phyloP scores from a whole-genome alignment of 2,888 invertebrate genomes.

The Aleiodes alternator region DNA sequence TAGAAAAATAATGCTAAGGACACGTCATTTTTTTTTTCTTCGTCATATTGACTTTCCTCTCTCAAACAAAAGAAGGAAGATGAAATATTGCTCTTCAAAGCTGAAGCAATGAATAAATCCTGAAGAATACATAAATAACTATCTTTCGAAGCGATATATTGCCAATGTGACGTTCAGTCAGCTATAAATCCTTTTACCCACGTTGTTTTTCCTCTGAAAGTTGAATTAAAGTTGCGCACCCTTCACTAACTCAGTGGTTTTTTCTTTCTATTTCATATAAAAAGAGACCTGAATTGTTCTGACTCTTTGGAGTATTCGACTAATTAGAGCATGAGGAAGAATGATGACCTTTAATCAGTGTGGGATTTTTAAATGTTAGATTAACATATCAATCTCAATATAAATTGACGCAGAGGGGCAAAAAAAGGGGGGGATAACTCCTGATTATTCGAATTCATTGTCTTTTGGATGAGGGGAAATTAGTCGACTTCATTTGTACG shows the following conservation, averaged over 20 bases:
- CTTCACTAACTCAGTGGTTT: not conserved
- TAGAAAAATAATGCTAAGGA: too few relatives aligned
- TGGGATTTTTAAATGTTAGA: not conserved
- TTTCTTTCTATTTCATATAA: not conserved
- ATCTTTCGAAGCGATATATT: not conserved
- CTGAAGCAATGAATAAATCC: too few relatives aligned
- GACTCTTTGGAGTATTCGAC: not conserved
- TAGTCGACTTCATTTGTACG: too few relatives aligned
- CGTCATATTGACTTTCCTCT: too few relatives aligned
- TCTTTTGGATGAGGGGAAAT: too few relatives aligned
- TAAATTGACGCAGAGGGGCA: not conserved
- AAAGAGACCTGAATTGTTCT: not conserved
- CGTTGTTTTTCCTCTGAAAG: constrained; percentile 13
- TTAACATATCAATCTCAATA: constrained; percentile 15
- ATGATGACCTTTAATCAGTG: constrained; percentile 1
- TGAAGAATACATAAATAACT: too few relatives aligned
- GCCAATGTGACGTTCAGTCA: not conserved
- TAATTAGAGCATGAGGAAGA: not conserved
- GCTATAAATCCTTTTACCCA: constrained; percentile 1
- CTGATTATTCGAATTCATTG: not conserved
- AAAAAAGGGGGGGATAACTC: too few relatives aligned
- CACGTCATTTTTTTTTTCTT: too few relatives aligned
- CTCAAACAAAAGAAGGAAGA: too few relatives aligned
- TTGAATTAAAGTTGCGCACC: constrained; percentile 25
- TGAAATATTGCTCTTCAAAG: too few relatives aligned